Evolutionary conservation across 2,797 vertebrate species (phyloP).

Genomic region (Cyprinodon diabolis): DNA sequence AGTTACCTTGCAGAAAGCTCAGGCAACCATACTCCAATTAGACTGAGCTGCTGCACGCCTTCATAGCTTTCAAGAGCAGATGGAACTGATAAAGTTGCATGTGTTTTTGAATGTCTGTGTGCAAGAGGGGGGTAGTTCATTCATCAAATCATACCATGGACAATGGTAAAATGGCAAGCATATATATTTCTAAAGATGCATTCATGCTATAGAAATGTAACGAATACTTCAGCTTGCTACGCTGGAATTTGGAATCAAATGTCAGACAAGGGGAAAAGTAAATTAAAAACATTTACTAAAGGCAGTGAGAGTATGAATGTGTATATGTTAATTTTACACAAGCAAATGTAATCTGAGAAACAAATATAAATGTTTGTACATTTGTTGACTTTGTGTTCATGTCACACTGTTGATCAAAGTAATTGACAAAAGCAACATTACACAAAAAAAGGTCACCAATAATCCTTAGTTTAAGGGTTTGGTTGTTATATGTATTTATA

Average conservation of each 20-base stretch:
- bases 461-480: too few relatives aligned
- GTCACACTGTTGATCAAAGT: conserved; percentile 21
- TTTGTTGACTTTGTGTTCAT: conserved; percentile 12
- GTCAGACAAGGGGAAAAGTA: conserved; percentile 52
- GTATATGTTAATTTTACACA: conserved; percentile 1
- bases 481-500: too few relatives aligned
- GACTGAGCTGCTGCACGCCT: conserved; percentile 64
- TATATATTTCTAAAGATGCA: conserved; percentile 25
- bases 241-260: conserved; percentile 63
- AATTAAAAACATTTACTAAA: conserved; percentile 65
- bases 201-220: conserved; percentile 57
- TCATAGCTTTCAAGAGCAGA: conserved; percentile 65
- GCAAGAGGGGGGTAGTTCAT: neutral
- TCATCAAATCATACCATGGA: conserved; percentile 51
- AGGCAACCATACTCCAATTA: conserved; percentile 65
- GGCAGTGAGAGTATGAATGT: conserved; percentile 17
- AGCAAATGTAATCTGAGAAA: conserved; percentile 22
- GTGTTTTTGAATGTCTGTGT: conserved; percentile 26
- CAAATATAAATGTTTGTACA: conserved; percentile 22
- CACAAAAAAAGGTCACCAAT: neutral
- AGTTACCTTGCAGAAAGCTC: conserved; percentile 63
- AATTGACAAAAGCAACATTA: neutral
- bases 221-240: conserved; percentile 73
- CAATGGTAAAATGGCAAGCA: conserved; percentile 46
- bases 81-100: conserved; percentile 66